Percentiles rank a stretch among this genome's conserved stretches.
phyloP scores from a whole-genome alignment of 2,113 vertebrate species.

The Pangasianodon hypophthalmus region DNA sequence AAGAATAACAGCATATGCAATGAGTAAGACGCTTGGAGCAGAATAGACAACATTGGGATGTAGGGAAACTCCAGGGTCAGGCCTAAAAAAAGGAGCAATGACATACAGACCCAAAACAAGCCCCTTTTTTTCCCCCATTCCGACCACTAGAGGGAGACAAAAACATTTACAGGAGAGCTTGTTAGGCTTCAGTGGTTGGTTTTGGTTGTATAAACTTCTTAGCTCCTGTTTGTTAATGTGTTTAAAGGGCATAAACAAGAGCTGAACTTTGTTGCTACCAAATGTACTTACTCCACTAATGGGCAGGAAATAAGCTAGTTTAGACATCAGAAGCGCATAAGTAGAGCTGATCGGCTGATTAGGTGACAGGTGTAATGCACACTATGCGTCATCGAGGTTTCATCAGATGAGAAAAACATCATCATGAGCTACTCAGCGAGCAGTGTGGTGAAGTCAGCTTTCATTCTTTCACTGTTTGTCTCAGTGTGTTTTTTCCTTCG shows the following conservation, averaged over 20 bases:
- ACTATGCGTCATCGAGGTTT: constrained; percentile 11
- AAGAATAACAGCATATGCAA: constrained; percentile 74
- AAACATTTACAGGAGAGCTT: constrained; percentile 11
- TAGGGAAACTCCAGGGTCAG: constrained; percentile 81
- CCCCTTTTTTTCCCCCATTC: constrained; percentile 42
- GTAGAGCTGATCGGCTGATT: constrained; percentile 13
- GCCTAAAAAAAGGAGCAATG: constrained; percentile 76
- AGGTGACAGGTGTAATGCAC: constrained; percentile 35
- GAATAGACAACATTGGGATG: constrained; percentile 72
- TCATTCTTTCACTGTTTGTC: constrained; percentile 27
- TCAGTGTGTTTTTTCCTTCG: constrained; percentile 41
- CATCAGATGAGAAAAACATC: constrained; percentile 44
- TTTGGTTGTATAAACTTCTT: background rate
- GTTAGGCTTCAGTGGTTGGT: background rate
- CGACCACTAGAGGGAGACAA: constrained; percentile 72
- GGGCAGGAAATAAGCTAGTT: background rate
- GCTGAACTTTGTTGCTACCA: background rate
- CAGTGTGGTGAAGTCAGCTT: constrained; percentile 19
- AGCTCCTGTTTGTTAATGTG: constrained; percentile 10
- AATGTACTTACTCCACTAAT: background rate
- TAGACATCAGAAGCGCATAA: background rate
- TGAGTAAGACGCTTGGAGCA: constrained; percentile 75
- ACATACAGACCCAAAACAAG: constrained; percentile 62
- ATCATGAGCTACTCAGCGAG: constrained; percentile 4
- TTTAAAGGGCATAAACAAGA: constrained; percentile 31